Evolutionary conservation across 2,888 invertebrate species (phyloP), one percentile per base, ranked within the genome.

Genomic region (Phaedon cochleariae): DNA sequence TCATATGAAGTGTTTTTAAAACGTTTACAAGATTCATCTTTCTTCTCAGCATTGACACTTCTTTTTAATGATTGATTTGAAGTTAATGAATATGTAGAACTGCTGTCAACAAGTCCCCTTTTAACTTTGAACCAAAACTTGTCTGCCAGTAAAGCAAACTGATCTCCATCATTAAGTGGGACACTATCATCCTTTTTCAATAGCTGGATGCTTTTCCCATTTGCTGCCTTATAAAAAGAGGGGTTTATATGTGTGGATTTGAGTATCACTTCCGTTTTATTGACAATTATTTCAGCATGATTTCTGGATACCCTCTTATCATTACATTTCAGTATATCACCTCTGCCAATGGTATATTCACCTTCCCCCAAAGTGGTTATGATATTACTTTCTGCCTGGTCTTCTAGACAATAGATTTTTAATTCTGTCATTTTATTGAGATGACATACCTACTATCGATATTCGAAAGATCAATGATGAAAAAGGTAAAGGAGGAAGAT

Each of bases 211-310:
- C 72, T 67, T 60, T 74, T 78, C 67, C 62, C 78, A 74, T 68
- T 81, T 78, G 68, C 79, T 77, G 71, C 76, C 77, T 74, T 76
- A 61, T 83, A 85, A 74, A 86, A 88, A 75, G 86, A 87, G 18
- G 88, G 88, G 72, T 87, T 88, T 73, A 82, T 78, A 71, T 88
- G 87, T 20, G 85, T 76, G 20, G 87, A 82, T 78, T 83, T 85
- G 15, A 87, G 73, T 17, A 73, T 77, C 3, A 85, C 78, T 21
- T 77, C 73, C 62, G 84, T 78, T 17, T 78, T 70, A 0, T 78
- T 76, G 2, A 87, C 81, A 63, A 81, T 78, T 21, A 88, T 72
- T 53, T 84, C 74, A 9, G 85, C 86, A 80, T 88, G 88, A 41
- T 83, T 83, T 51, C 87, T 82, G 1, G 87, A 87, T 31, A 88